These are phyloP conservation scores for Pachliopta kotzebuea DNA, from an alignment of 2,888 invertebrate species.

Conservation along the genomic window DNA sequence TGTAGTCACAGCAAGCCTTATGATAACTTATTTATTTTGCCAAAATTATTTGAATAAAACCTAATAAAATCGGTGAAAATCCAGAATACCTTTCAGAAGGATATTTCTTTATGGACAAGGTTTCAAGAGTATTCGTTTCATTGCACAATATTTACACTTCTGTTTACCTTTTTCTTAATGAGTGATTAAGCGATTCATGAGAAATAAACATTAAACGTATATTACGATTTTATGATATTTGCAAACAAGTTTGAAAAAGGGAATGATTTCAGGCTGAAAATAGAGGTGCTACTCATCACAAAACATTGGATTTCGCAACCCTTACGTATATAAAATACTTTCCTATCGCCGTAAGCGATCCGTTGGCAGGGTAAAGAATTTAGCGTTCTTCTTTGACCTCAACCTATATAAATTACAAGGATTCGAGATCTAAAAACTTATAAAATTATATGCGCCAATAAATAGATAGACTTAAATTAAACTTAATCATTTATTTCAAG, in stretches of 20 bases:
- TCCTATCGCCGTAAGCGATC: constrained; percentile 14
- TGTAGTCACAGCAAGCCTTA: too few species aligned
- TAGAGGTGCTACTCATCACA: constrained; percentile 10
- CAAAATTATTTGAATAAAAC: too few species aligned
- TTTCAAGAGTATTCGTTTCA: too few species aligned
- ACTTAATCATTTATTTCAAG: too few species aligned
- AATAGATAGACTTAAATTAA: too few species aligned
- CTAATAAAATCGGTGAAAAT: too few species aligned
- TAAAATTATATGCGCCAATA: background rate
- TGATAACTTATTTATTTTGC: too few species aligned
- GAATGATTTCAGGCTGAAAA: background rate
- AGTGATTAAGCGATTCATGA: too few species aligned
- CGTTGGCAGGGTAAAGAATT: constrained; percentile 24
- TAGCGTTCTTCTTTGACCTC: constrained; percentile 20
- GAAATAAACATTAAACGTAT: constrained; percentile 8
- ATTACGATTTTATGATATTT: constrained; percentile 15
- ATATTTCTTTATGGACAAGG: too few species aligned
- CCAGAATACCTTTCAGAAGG: too few species aligned
- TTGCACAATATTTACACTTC: too few species aligned
- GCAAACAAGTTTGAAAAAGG: constrained; percentile 7
- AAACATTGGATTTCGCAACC: background rate
- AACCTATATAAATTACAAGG: constrained; percentile 6
- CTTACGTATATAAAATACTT: constrained; percentile 19
- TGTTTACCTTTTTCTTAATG: too few species aligned
- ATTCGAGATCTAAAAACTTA: background rate